phyloP scores from a whole-genome alignment of 2,797 vertebrate genomes.

The Diceros bicornis region DNA sequence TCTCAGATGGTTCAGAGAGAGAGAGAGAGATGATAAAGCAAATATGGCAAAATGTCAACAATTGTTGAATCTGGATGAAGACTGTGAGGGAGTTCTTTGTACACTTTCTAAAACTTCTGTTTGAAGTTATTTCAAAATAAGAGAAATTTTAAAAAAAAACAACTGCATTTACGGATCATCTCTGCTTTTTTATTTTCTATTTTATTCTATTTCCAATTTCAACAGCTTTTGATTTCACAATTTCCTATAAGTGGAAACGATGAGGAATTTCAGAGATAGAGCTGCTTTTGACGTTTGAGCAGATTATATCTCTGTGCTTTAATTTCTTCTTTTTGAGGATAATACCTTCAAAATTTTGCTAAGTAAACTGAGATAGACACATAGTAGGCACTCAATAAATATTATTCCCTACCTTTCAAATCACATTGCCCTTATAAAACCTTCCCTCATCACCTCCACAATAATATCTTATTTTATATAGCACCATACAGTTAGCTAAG shows the following conservation, averaged over 20 bases:
- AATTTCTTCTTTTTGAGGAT: neutral
- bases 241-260: neutral
- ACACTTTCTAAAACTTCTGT: neutral
- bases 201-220: neutral
- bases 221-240: constrained; percentile 20
- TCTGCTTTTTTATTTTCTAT: constrained; percentile 31
- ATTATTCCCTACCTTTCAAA: neutral
- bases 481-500: neutral
- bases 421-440: neutral
- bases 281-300: neutral
- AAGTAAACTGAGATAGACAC: neutral
- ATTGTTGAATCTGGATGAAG: neutral
- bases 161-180: constrained; percentile 15
- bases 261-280: constrained; percentile 35
- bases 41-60: neutral
- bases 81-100: neutral
- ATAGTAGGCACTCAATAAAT: constrained; percentile 23
- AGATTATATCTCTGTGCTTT: constrained; percentile 35
- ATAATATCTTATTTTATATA: neutral
- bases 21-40: neutral
- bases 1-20: neutral
- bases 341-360: constrained; percentile 21
- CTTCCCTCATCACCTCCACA: neutral
- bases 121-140: constrained; percentile 63
- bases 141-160: neutral